These are phyloP conservation scores for Odocoileus virginianus DNA, from an alignment of 2,113 vertebrate genomes.

Conservation along the genomic window DNA sequence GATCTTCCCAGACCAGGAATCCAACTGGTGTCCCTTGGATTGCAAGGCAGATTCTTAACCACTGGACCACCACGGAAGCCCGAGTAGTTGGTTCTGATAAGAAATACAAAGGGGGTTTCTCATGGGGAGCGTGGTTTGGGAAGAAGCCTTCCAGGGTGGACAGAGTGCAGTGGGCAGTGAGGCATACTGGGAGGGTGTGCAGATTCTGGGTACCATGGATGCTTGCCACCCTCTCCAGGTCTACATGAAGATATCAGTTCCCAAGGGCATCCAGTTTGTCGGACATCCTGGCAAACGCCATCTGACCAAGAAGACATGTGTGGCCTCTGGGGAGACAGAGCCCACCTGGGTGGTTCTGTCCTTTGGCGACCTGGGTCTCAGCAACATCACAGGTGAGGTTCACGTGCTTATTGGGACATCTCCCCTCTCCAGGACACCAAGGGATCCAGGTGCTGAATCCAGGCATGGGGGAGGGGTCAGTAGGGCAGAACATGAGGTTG, in stretches of 20 bases:
- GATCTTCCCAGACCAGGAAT: neutral
- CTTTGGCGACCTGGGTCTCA: slow-evolving; percentile 88
- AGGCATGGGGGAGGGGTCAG: neutral
- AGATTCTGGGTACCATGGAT: neutral
- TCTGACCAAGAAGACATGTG: slow-evolving; percentile 90
- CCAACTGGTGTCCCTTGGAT: neutral
- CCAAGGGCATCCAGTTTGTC: slow-evolving; percentile 91
- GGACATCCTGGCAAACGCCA: slow-evolving; percentile 91
- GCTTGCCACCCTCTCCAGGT: slow-evolving; percentile 79
- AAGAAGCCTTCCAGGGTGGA: neutral
- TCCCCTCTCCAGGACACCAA: neutral
- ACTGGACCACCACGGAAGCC: neutral
- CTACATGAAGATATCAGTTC: slow-evolving; percentile 89
- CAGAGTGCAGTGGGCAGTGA: rapidly evolving
- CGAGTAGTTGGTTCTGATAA: neutral
- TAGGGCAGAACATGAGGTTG: neutral
- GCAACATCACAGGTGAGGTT: slow-evolving; percentile 88
- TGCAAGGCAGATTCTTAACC: neutral
- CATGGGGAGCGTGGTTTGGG: neutral
- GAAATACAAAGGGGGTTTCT: neutral
- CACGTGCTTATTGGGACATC: no score
- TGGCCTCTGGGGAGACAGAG: slow-evolving; percentile 87
- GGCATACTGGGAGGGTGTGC: rapidly evolving
- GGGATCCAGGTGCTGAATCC: neutral
- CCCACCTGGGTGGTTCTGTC: slow-evolving; percentile 89